phyloP scores from a whole-genome alignment of 2,113 vertebrate genomes.

The Pelecanus crispus region DNA sequence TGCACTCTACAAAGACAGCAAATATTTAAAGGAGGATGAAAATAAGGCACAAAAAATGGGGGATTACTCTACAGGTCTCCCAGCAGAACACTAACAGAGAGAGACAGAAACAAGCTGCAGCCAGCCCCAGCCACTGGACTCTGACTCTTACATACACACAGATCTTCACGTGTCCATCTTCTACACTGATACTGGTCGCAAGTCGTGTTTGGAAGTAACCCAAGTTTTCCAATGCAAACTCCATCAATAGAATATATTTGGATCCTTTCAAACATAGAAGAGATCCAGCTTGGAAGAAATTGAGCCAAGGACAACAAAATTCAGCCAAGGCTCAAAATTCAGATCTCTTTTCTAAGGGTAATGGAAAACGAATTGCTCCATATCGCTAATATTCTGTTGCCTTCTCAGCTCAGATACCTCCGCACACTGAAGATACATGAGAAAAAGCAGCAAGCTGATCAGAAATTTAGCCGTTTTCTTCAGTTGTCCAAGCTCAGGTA shows the following conservation, averaged over 20 bases:
- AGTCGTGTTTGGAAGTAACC: not conserved
- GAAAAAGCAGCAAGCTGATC: not conserved
- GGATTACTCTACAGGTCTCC: not conserved
- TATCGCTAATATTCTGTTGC: not conserved
- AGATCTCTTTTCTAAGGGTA: not conserved
- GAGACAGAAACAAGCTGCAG: not conserved
- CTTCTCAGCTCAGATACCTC: not conserved
- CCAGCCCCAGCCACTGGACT: not conserved
- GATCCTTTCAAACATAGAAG: not conserved
- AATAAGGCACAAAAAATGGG: not conserved
- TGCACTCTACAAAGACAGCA: not conserved
- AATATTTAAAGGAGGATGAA: not conserved
- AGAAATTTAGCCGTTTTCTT: not conserved
- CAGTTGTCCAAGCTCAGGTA: not conserved
- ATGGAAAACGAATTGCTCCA: not conserved
- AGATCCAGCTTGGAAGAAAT: not conserved
- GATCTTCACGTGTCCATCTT: not conserved
- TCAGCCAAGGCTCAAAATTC: not conserved
- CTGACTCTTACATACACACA: not conserved
- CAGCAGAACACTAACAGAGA: not conserved
- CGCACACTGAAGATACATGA: not conserved
- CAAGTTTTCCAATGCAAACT: not conserved
- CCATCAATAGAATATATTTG: not conserved
- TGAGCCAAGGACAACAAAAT: not conserved
- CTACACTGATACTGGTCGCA: not conserved